These are phyloP conservation scores for Rosalia funebris DNA, from an alignment of 2,888 invertebrate genomes.

Conservation along the genomic window DNA sequence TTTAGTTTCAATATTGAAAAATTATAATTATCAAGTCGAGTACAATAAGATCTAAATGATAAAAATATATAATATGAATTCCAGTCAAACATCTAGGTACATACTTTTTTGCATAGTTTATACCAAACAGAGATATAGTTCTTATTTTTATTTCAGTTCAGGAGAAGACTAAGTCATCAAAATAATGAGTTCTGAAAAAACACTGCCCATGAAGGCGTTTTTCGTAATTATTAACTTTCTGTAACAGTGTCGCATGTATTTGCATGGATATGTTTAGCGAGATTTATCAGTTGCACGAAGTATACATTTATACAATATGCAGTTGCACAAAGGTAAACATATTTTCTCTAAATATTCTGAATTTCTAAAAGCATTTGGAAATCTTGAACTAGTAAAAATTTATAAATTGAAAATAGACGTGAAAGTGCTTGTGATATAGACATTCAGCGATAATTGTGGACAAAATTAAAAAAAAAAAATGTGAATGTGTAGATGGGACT, in stretches of 20 bases:
- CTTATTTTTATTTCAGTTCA: constrained; percentile 21
- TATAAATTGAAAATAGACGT: constrained; percentile 4
- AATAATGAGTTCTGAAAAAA: constrained; percentile 34
- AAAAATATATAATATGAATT: constrained; percentile 3
- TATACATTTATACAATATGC: constrained; percentile 38
- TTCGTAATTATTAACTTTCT: constrained; percentile 36
- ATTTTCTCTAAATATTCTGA: not conserved
- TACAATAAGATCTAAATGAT: not conserved
- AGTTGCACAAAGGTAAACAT: constrained; percentile 36
- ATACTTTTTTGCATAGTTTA: no score
- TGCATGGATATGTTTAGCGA: constrained; percentile 42
- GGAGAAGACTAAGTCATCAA: constrained; percentile 13
- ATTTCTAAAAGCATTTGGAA: not conserved
- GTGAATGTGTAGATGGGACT: constrained; percentile 11
- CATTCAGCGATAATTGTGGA: no score
- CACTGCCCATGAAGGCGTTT: constrained; percentile 27
- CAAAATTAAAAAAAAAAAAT: no score
- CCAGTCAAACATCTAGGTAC: no score
- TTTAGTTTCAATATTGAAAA: not conserved
- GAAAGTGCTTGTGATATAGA: constrained; percentile 34
- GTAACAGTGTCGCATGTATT: constrained; percentile 36
- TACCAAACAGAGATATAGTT: constrained; percentile 6
- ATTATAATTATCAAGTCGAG: not conserved
- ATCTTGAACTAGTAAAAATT: no score
- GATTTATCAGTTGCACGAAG: constrained; percentile 41